A percentile compares a stretch with the other conserved stretches of the same genome.
Conservation (phyloP, 2,797 vertebrate genomes). For the Pipistrellus pipistrellus region DNA sequence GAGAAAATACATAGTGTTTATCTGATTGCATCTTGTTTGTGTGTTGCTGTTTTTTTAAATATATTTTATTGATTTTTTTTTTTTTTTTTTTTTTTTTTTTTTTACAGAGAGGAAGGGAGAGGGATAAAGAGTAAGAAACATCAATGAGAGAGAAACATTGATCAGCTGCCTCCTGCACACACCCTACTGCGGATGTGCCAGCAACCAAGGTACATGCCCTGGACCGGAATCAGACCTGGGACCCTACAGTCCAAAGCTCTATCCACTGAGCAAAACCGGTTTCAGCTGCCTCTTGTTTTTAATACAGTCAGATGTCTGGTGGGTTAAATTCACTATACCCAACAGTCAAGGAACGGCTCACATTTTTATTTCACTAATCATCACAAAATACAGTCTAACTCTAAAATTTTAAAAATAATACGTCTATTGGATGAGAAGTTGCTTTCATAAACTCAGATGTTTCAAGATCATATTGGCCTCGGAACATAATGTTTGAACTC, state of each 20-base stretch:
- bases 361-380: not conserved
- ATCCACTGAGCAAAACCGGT: too few species aligned
- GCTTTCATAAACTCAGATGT: slow-evolving; percentile 19
- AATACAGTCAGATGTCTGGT: not conserved
- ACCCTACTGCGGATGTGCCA: too few species aligned
- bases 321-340: not conserved
- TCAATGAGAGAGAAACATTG: too few species aligned
- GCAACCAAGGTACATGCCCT: too few species aligned
- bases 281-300: not conserved
- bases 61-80: too few species aligned
- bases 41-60: too few species aligned
- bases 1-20: not conserved
- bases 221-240: too few species aligned
- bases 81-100: too few species aligned
- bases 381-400: not conserved
- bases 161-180: too few species aligned
- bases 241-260: too few species aligned
- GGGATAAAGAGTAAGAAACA: too few species aligned
- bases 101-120: too few species aligned
- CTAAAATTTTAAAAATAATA: not conserved
- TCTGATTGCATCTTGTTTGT: not conserved
- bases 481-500: not conserved
- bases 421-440: not conserved
- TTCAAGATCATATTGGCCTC: not conserved
- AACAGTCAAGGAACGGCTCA: slow-evolving; percentile 13